Evolutionary conservation across 2,888 invertebrate genomes (phyloP).

Genomic region (Cenopis cana): DNA sequence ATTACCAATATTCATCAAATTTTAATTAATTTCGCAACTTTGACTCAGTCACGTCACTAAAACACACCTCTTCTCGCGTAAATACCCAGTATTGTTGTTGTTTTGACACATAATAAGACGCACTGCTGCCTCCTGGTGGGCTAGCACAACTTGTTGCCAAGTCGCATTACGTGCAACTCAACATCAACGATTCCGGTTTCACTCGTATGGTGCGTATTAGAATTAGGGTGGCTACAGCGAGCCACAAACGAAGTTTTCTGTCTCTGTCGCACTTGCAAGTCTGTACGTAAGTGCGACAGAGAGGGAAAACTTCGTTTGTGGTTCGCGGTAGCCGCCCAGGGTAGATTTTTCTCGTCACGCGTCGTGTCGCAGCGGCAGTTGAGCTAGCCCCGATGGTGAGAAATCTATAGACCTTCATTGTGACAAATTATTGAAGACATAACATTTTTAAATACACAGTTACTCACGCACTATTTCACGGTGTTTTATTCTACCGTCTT

Average conservation of each 20-base stretch:
- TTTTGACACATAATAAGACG: not conserved
- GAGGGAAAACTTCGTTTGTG: no score
- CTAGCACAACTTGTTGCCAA: not conserved
- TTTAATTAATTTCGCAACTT: not conserved
- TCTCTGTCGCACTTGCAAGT: no score
- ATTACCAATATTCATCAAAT: no score
- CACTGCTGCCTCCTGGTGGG: not conserved
- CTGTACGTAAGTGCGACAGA: no score
- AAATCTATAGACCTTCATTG: conserved; percentile 22
- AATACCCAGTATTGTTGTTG: not conserved
- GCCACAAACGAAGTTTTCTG: no score
- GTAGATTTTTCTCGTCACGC: no score
- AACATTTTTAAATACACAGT: not conserved
- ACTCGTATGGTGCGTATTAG: no score
- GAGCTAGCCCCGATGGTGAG: no score
- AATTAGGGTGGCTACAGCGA: no score
- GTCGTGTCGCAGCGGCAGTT: no score
- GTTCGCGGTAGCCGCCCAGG: no score
- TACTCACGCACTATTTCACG: not conserved
- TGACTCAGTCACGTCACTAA: not conserved
- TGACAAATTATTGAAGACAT: not conserved
- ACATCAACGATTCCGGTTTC: no score
- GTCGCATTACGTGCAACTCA: not conserved
- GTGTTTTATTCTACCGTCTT: not conserved
- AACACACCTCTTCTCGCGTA: not conserved